phyloP scores from a whole-genome alignment of 1,140 invertebrate genomes.

The Varroa destructor region DNA sequence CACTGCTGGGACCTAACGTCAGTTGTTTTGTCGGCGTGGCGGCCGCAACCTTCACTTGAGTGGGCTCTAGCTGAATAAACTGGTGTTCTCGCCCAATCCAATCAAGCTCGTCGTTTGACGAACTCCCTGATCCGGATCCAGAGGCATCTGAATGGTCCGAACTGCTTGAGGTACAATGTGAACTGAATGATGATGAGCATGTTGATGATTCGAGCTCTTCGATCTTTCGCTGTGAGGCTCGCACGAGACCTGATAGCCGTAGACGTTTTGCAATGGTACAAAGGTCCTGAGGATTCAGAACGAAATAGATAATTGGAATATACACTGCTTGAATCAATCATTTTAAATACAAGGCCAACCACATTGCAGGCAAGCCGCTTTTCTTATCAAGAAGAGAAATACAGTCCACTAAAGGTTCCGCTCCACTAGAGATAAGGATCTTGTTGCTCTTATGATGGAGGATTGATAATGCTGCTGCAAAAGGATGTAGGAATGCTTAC shows the following conservation, averaged over 20 bases:
- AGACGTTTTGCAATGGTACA: neutral
- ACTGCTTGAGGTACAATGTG: neutral
- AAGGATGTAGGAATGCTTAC: neutral
- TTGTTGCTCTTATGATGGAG: no score
- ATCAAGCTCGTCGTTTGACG: slow-evolving; percentile 17
- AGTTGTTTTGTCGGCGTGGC: slow-evolving; percentile 18
- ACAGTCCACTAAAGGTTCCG: no score
- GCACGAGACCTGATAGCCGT: slow-evolving; percentile 1
- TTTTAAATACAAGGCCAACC: no score
- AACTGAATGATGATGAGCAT: neutral
- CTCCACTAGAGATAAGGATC: no score
- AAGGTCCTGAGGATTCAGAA: slow-evolving; percentile 1
- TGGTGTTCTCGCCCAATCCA: neutral
- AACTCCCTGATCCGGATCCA: neutral
- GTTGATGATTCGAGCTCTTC: slow-evolving; percentile 16
- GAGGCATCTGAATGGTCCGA: neutral
- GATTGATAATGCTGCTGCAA: no score
- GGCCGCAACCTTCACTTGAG: slow-evolving; percentile 11
- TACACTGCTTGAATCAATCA: no score
- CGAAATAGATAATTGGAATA: no score
- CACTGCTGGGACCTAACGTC: neutral
- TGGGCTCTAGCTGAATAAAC: slow-evolving; percentile 13
- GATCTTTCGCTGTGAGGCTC: slow-evolving; percentile 15
- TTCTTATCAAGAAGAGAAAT: no score
- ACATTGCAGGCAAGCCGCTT: no score